A percentile compares a stretch with the other conserved stretches of the same genome.
Conservation (phyloP, 2,888 invertebrate genomes). For the Amiota communis region DNA sequence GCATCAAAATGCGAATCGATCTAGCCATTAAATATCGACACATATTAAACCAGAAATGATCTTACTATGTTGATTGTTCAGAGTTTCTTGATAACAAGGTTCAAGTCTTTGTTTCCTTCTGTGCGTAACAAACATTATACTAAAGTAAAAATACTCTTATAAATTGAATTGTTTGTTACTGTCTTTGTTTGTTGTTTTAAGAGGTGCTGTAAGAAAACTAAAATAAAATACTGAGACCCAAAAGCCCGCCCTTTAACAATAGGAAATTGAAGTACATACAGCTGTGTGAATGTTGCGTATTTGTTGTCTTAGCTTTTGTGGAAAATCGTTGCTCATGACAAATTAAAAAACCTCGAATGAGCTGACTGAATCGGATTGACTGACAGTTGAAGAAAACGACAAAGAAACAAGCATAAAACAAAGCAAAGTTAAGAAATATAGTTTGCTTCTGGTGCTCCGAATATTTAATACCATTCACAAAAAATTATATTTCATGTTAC, state of each 20-base stretch:
- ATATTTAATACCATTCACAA: too few species aligned
- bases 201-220: not conserved
- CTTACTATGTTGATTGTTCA: too few species aligned
- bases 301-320: conserved; percentile 22
- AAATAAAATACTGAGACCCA: not conserved
- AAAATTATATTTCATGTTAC: too few species aligned
- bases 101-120: not conserved
- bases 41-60: too few species aligned
- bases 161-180: not conserved
- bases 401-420: not conserved
- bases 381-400: conserved; percentile 19
- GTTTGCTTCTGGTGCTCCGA: not conserved
- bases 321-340: conserved; percentile 30
- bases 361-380: conserved; percentile 20
- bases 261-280: not conserved
- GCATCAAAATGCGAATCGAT: too few species aligned
- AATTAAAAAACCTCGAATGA: conserved; percentile 51
- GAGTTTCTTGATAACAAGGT: too few species aligned
- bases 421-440: not conserved
- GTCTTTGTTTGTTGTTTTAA: not conserved
- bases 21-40: too few species aligned
- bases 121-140: not conserved
- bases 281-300: not conserved
- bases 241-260: not conserved
- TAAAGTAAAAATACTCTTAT: not conserved